Evolutionary conservation across 2,888 invertebrate species (phyloP), one percentile per base, ranked within the genome.

Genomic region (Helleia helle): DNA sequence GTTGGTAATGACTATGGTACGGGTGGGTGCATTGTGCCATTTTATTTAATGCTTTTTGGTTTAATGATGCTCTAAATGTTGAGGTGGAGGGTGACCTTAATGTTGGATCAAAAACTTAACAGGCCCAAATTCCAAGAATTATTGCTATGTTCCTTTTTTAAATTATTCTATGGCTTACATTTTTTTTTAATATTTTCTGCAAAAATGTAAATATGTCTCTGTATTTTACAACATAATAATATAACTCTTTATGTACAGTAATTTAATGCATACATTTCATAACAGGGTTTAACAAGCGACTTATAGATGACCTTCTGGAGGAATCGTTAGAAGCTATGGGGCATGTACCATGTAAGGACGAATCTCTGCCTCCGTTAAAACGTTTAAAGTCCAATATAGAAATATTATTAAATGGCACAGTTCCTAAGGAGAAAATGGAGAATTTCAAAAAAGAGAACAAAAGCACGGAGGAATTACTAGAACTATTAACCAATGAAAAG

Each of bases 261-360:
- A 18, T 25, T 18, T 58, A 50, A 58, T 40, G 27, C 17, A 18
- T 17, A 3, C 12, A 18, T 18, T 54, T 52, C 47, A 38, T 55
- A 44, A 56, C 72, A 86, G 86, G 86, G 44, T 89, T 89, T 69
- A 88, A 89, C 72, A 89, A 88, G 56, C 80, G 90, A 37, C 86
- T 94, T 4, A 93, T 95, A 47, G 95, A 95, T 63, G 92, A 94
- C 49, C 90, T 95, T 2, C 86, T 95, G 1, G 84, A 90, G 40
- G 93, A 93, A 51, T 93, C 94, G 0, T 86, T 95, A 27, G 88
- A 91, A 59, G 87, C 91, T 24, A 93, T 94, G 46, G 92, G 91
- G 1, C 87, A 91, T 40, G 77, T 77, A 12, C 90, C 92, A 1
- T 89, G 90, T 50, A 87, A 86, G 44, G 88, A 89, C 44, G 62